phyloP scores from a whole-genome alignment of 2,113 vertebrate species.

The Gymnogyps californianus region DNA sequence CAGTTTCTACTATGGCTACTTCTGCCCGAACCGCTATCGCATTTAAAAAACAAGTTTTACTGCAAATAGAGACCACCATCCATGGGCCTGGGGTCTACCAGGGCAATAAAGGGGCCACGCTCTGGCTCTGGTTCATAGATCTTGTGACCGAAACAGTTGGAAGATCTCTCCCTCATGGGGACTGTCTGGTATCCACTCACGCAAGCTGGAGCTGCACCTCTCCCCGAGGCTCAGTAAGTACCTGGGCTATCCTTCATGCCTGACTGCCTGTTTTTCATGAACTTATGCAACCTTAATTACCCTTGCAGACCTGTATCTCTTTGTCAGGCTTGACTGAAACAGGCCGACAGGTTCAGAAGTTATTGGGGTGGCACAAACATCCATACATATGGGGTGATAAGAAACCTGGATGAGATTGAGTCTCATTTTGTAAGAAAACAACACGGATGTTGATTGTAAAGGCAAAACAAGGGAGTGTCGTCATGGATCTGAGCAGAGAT shows the following conservation, averaged over 20 bases:
- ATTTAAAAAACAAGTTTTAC: background rate
- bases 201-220: background rate
- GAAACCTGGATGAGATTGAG: background rate
- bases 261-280: background rate
- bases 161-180: background rate
- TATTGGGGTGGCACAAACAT: background rate
- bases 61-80: background rate
- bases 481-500: accelerated
- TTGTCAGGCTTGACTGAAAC: background rate
- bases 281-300: background rate
- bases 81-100: background rate
- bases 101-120: background rate
- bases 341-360: background rate
- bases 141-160: background rate
- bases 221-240: background rate
- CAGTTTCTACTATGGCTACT: background rate
- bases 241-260: background rate
- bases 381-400: accelerated
- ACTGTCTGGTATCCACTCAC: background rate
- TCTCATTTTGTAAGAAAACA: background rate
- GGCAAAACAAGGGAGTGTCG: background rate
- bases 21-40: background rate
- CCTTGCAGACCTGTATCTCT: background rate
- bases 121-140: background rate
- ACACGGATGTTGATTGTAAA: accelerated